Conservation (phyloP, 2,797 vertebrate species). For the Pogoniulus pusillus region DNA sequence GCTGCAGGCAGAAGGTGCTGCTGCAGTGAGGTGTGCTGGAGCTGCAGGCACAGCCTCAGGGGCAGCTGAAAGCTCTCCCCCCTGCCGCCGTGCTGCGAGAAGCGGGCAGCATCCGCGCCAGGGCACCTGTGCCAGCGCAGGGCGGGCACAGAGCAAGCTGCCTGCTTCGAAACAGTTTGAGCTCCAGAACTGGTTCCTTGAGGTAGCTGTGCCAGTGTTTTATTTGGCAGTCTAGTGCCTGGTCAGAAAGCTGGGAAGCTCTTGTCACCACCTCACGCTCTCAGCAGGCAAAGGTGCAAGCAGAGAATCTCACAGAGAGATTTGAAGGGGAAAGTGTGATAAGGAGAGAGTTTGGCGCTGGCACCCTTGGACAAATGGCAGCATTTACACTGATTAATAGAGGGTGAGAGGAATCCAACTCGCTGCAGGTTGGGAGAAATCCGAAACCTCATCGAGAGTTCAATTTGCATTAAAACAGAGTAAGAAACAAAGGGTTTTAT, state of each 20-base stretch:
- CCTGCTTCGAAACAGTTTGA: background rate
- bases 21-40: background rate
- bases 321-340: background rate
- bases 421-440: background rate
- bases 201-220: background rate
- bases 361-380: background rate
- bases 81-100: background rate
- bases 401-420: background rate
- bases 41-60: background rate
- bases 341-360: background rate
- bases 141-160: background rate
- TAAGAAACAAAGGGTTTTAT: background rate
- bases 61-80: background rate
- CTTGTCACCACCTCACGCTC: background rate
- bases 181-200: background rate
- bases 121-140: background rate
- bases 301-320: background rate
- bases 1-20: fast-evolving
- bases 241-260: background rate
- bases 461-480: background rate
- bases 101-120: background rate
- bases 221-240: background rate
- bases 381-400: background rate
- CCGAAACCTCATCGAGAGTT: background rate
- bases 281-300: background rate